A percentile compares a stretch with the other conserved stretches of the same genome.
Evolutionary conservation across 2,113 vertebrate species (phyloP).

Genomic region (Cervus canadensis): DNA sequence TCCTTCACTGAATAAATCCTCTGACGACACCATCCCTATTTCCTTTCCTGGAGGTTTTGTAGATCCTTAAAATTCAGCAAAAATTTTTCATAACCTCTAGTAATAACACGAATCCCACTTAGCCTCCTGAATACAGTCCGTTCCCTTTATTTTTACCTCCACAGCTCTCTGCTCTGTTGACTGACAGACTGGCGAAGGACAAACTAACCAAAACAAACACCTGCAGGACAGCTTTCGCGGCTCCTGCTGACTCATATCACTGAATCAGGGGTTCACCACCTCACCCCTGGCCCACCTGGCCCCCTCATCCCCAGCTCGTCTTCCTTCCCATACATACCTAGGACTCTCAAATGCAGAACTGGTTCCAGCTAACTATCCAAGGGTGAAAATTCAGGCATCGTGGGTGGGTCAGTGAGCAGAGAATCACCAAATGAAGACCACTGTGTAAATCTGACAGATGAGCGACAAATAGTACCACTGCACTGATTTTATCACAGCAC

Average conservation of each 20-base stretch:
- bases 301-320: neutral
- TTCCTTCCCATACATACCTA: neutral
- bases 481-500: neutral
- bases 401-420: neutral
- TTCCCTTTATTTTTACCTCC: neutral
- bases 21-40: neutral
- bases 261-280: neutral
- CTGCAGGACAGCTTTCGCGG: neutral
- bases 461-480: neutral
- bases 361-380: neutral
- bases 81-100: neutral
- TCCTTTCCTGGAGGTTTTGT: neutral
- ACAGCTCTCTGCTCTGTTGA: neutral
- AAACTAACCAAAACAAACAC: neutral
- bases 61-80: neutral
- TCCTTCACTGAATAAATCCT: neutral
- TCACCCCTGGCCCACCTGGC: neutral
- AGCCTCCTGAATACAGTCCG: neutral
- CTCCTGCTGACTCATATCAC: rapidly evolving
- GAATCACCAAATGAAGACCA: neutral
- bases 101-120: neutral
- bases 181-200: neutral
- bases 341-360: neutral
- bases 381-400: neutral
- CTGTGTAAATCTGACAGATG: neutral